Evolutionary conservation across 30 jellyfish, hydroid and myxozoan genomes (phyloP).

Genomic region (Sanderia malayensis): DNA sequence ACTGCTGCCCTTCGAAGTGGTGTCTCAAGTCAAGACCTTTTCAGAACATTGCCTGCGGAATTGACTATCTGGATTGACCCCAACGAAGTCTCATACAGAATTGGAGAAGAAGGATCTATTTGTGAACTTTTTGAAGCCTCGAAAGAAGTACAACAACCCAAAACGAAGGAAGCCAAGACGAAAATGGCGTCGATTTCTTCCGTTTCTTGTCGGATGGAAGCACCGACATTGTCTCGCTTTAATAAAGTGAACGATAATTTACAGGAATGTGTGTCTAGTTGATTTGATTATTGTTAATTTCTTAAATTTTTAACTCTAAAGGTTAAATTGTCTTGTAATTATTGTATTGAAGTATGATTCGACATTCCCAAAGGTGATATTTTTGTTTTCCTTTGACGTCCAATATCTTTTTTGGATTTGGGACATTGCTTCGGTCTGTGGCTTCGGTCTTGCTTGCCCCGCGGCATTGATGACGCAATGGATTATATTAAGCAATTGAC

Average conservation of each 20-base stretch:
- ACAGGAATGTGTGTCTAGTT: conserved; percentile 47
- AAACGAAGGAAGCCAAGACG: conserved; percentile 25
- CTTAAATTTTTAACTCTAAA: too few species aligned
- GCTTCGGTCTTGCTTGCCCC: too few species aligned
- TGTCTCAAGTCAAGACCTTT: conserved; percentile 60
- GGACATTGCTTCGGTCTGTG: too few species aligned
- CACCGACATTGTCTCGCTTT: conserved; percentile 32
- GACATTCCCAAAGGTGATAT: too few species aligned
- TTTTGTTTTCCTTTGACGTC: too few species aligned
- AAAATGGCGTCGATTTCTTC: conserved; percentile 54
- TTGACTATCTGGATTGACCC: conserved; percentile 98
- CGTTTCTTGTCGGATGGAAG: conserved; percentile 57
- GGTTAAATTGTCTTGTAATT: neutral
- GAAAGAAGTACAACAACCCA: conserved; percentile 10
- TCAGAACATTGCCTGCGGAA: conserved; percentile 78
- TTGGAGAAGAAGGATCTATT: conserved; percentile 98
- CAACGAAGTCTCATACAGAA: conserved; percentile 86
- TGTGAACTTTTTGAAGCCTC: conserved; percentile 64
- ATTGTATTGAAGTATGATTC: neutral
- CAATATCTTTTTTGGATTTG: too few species aligned
- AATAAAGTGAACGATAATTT: conserved; percentile 35
- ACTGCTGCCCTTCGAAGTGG: conserved; percentile 87
- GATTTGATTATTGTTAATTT: too few species aligned
- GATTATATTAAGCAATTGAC: too few species aligned
- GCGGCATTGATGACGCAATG: too few species aligned